Conservation (phyloP, 2,888 invertebrate species). For the Lamellibrachia columna region DNA sequence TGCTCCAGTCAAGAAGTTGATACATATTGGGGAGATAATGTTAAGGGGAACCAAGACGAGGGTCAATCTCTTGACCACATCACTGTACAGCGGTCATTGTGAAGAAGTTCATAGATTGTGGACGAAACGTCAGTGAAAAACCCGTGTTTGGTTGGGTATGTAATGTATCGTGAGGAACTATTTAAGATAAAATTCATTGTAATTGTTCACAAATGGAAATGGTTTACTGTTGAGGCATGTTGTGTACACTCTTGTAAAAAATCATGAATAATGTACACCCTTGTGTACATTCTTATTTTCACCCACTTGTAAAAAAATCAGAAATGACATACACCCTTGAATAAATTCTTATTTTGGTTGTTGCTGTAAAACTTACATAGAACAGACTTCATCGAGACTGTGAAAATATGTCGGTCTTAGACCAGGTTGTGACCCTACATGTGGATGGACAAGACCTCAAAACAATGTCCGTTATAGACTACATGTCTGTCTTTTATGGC, state of each 20-base stretch:
- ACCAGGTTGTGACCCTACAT: neutral
- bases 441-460: neutral
- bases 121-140: neutral
- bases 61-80: no score
- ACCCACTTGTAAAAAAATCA: neutral
- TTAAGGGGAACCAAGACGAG: no score
- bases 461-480: neutral
- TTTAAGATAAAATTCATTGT: neutral
- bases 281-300: neutral
- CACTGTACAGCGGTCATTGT: neutral
- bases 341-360: neutral
- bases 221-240: neutral
- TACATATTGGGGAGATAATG: no score
- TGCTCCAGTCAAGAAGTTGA: no score
- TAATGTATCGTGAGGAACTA: neutral
- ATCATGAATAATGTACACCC: neutral
- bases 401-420: neutral
- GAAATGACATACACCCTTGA: neutral
- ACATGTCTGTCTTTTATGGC: neutral
- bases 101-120: neutral
- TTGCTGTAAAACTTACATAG: neutral
- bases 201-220: slow-evolving; percentile 16
- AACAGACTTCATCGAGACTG: neutral
- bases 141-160: neutral
- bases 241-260: neutral